Base-by-base conservation (phyloP, 2,797 vertebrate genomes). In the Alca torda region DNA sequence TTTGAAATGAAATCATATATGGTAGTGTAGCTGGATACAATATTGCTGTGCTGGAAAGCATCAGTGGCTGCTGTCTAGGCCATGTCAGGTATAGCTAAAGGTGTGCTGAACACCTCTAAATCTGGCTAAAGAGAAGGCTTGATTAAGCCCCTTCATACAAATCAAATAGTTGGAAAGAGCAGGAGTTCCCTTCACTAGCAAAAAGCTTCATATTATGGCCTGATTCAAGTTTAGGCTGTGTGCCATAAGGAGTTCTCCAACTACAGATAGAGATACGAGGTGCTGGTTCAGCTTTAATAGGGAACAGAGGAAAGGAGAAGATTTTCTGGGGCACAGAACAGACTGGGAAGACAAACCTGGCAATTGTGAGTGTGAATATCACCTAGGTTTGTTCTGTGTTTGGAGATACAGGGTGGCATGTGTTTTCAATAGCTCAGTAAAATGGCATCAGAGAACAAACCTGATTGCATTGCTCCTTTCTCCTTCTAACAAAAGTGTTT, bases 1-100 rank as follows among this genome's bases (percentile, higher is more conserved):
- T 94, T 93, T 94, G 82, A 88, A 92, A 88, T 65, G 21, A 87
- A 89, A 92, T 91, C 69, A 35, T 92, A 53, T 13, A 16, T 89
- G 82, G 25, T 77, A 31, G 63, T 56, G 60, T 87, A 74, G 68
- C 41, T 65, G 35, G 39, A 41, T 91, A 59, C 20, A 48, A 20
- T 83, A 45, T 39, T 91, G 57, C 68, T 76, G 54, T 48, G 68
- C 46, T 91, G 61, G 48, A 26, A 94, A 85, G 14, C 17, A 35
- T 70, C 75, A 37, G 48, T 69, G 88, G 61, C 53, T 87, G 37
- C 90, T 77, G 48, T 53, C 69, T 43, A 83, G 60, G 30, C 56
- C 41, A 17, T 28, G 50, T 43, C 25, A 87, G 33, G 41, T 89
- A 37, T 33, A 48, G 23, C 39, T 87, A 46, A 60, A 74, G 59